phyloP scores from a whole-genome alignment of 1,140 invertebrate species.

The Himalopsyche phryganea region DNA sequence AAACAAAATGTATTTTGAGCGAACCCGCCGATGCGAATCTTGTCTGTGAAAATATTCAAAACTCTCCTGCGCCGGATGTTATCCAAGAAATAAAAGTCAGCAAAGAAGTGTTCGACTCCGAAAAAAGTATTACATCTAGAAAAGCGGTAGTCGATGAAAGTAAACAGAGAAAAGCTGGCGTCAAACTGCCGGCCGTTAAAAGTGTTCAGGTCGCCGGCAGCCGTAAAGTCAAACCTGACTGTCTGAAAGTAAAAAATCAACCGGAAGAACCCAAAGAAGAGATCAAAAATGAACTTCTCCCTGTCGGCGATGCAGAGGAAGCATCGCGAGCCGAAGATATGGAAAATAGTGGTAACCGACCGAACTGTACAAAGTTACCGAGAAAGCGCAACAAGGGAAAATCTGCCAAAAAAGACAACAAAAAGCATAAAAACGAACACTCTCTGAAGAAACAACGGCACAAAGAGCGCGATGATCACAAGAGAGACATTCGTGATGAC shows the following conservation, averaged over 20 bases:
- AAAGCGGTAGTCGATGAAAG: no score
- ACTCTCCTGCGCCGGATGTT: neutral
- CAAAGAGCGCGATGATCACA: slow-evolving; percentile 9
- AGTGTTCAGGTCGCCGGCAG: no score
- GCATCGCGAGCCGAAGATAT: no score
- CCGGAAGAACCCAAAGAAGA: neutral
- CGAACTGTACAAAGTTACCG: no score
- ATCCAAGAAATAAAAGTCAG: no score
- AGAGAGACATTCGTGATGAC: slow-evolving; percentile 4
- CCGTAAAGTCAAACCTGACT: neutral
- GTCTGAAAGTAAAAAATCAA: neutral
- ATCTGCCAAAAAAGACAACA: slow-evolving; percentile 8
- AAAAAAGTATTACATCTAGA: no score
- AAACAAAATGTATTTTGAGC: neutral
- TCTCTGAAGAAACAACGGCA: slow-evolving; percentile 12
- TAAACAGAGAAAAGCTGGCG: no score
- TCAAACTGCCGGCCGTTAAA: no score
- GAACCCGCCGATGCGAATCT: neutral
- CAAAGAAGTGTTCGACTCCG: no score
- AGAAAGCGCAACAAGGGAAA: slow-evolving; percentile 4
- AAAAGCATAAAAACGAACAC: slow-evolving; percentile 18
- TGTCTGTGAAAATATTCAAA: neutral
- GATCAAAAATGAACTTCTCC: no score
- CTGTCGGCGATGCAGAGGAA: slow-evolving; percentile 8
- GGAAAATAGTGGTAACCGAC: no score